Evolutionary conservation across 2,113 vertebrate species (phyloP).

Genomic region (Limanda limanda): DNA sequence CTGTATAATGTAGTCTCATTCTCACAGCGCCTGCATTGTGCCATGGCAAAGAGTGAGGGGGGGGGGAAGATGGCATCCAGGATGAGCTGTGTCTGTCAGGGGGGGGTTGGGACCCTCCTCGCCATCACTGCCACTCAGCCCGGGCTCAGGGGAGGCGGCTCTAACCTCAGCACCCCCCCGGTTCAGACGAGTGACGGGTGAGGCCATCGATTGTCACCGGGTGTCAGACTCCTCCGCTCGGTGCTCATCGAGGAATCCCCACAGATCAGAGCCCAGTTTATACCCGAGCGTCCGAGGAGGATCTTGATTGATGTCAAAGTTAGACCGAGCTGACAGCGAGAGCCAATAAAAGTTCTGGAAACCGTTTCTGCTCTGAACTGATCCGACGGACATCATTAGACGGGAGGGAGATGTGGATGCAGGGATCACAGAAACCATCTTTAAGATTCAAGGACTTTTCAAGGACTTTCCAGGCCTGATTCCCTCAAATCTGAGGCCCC

Average conservation of each 20-base stretch:
- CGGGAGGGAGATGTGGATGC: neutral
- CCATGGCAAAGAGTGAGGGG: constrained; percentile 45
- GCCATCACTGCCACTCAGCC: constrained; percentile 76
- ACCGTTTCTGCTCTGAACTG: neutral
- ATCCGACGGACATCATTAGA: neutral
- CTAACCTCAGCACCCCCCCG: constrained; percentile 60
- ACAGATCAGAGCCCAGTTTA: constrained; percentile 43
- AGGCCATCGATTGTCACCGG: constrained; percentile 61
- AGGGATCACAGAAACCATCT: neutral
- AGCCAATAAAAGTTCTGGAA: constrained; percentile 33
- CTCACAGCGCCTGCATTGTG: constrained; percentile 42
- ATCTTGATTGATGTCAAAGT: constrained; percentile 49
- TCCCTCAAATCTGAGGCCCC: neutral
- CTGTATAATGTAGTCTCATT: constrained; percentile 62
- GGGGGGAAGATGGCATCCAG: constrained; percentile 60
- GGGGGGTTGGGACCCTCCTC: constrained; percentile 74
- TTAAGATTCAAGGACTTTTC: neutral
- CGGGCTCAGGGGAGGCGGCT: constrained; percentile 51
- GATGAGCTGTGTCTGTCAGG: constrained; percentile 73
- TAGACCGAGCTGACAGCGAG: constrained; percentile 40
- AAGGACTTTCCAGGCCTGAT: neutral
- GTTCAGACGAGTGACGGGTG: constrained; percentile 74
- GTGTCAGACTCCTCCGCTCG: constrained; percentile 44
- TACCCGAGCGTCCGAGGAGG: constrained; percentile 27
- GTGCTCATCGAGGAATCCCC: constrained; percentile 55